Conservation (phyloP, 2,888 invertebrate genomes). For the Escarpia spicata region DNA sequence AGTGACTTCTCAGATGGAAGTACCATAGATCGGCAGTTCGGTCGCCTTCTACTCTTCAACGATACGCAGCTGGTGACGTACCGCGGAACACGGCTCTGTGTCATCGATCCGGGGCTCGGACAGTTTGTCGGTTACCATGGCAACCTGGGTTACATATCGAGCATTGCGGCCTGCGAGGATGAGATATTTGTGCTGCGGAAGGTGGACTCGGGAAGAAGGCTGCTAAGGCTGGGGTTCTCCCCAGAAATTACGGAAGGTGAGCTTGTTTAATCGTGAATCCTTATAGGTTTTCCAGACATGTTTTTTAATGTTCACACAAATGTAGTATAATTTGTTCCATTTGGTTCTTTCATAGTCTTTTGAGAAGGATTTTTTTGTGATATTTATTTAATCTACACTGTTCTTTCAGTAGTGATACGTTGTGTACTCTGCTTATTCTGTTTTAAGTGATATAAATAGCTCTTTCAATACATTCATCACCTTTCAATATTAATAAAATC, state of each 20-base stretch:
- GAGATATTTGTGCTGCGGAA: slow-evolving; percentile 77
- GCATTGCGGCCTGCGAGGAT: slow-evolving; percentile 62
- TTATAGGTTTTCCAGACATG: too few species aligned
- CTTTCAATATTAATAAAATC: too few species aligned
- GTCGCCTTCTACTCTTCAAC: slow-evolving; percentile 66
- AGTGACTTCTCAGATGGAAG: not conserved
- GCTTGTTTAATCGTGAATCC: not conserved
- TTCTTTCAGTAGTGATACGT: too few species aligned
- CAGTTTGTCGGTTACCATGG: slow-evolving; percentile 75
- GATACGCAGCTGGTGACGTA: slow-evolving; percentile 81
- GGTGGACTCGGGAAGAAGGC: slow-evolving; percentile 63
- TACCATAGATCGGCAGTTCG: slow-evolving; percentile 37
- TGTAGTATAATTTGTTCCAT: too few species aligned
- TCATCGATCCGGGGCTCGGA: slow-evolving; percentile 79
- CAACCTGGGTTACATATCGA: slow-evolving; percentile 67
- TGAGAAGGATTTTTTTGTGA: too few species aligned
- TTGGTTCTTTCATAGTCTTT: too few species aligned
- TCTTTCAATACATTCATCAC: too few species aligned
- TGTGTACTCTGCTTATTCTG: too few species aligned
- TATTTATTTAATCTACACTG: too few species aligned
- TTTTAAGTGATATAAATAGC: too few species aligned
- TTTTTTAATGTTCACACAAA: too few species aligned
- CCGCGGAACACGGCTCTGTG: slow-evolving; percentile 76
- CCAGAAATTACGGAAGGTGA: not conserved
- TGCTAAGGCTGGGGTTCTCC: slow-evolving; percentile 18